Base-by-base conservation (phyloP, 2,888 invertebrate species). In the Diloba caeruleocephala region DNA sequence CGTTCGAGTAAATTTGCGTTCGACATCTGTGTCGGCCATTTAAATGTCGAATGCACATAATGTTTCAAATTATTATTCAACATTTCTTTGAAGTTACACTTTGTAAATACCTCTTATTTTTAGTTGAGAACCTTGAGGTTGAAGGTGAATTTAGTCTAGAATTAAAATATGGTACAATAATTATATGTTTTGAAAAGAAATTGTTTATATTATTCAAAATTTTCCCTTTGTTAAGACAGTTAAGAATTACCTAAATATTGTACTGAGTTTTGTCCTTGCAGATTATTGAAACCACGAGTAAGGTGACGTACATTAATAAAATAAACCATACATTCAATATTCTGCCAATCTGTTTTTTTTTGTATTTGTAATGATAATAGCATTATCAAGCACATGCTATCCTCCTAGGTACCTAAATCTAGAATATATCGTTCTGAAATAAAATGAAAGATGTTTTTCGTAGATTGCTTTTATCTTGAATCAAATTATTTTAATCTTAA, bases 111-210 rank as follows among this genome's bases (percentile, higher is more conserved):
- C 64, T 70, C 54, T 66, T 66, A 57, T 48, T 52, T 44, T 61
- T 71, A 68, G 65, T 60, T 63, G 54, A 69, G 42, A 53, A 65
- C 66, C 61, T 69, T 39, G 31, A 43, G 51, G n/a, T n/a, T n/a
- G 45, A 51, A 64, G 64, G 70, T 66, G 43, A 53, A 60, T 43
- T 57, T 70, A 71, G 65, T 70, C 58, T 78, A 74, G 54, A 62
- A 53, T 73, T 67, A 71, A 74, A 76, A 66, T 72, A 68, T 67
- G 76, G 76, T 81, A 79, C 76, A 80, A 79, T 79, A 79, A 78
- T 63, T 75, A 77, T 75, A 76, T 76, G 69, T 77, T 75, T 77
- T 66, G 39, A 71, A 70, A 61, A 54, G 14, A 60, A 48, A 19
- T 6, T 23, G 23, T 33, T 25, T 54, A 3, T 71, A 29, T 64